Base-by-base conservation (phyloP, 1,140 invertebrate species). In the Melipona quadrifasciata region DNA sequence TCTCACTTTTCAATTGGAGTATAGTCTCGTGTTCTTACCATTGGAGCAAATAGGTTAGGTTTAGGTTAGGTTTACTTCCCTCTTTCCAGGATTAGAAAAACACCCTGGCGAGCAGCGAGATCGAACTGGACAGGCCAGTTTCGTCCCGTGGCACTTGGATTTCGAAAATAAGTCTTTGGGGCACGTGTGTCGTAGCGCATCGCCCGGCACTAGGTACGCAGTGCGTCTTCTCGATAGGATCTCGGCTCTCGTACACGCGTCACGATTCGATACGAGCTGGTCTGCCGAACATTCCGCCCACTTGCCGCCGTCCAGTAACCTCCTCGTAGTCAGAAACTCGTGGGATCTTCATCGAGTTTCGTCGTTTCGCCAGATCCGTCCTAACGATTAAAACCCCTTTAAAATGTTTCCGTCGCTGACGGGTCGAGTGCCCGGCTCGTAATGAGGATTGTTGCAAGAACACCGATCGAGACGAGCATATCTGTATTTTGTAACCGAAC, bases 141-240 rank as follows among this genome's bases (percentile, higher is more conserved):
- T 80, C 51, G 55, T 68, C 53, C 47, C 61, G 76, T 27, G 73
- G 39, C 61, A 75, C 77, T 76, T 85, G n/a, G 85, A 89, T 84
- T 91, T 91, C 92, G 92, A 93, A 93, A 94, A 93, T 93, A 90
- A 91, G 86, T 89, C 78, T 89, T 84, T 39, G 61, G 57, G 68
- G 34, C 24, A 31, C 73, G 80, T 67, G 80, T 82, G 51, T 76
- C 57, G 79, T 34, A 31, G 90, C 87, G 90, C 91, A 88, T 89
- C 90, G 91, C 92, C 91, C 91, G 88, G 90, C 94, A 94, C 94
- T 93, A 94, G 93, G 93, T 93, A 92, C 86, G 93, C 93, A 93
- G 92, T 94, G 93, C 92, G 90, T 94, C 93, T 94, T 93, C 86
- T 92, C 90, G 94, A 94, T 94, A 94, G 90, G 91, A 94, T 94